phyloP scores from a whole-genome alignment of 2,888 invertebrate species.

The Caenorhabditis virilis region DNA sequence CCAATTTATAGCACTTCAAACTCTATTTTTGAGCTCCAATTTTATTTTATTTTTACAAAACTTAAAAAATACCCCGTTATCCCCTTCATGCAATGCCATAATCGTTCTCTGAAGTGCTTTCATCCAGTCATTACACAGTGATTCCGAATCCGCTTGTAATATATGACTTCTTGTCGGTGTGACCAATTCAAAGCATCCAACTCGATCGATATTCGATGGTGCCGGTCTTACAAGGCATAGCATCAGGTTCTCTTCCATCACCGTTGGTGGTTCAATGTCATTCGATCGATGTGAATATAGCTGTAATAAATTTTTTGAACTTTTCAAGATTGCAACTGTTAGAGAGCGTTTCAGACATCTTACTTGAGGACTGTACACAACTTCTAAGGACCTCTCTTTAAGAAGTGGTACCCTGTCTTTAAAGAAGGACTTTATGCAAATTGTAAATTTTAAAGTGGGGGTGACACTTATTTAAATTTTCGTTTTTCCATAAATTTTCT shows the following conservation, averaged over 20 bases:
- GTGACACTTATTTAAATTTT: too few relatives aligned
- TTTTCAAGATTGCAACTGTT: too few relatives aligned
- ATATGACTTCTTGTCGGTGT: slow-evolving; percentile 87
- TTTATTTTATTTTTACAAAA: not conserved
- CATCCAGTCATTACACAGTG: slow-evolving; percentile 87
- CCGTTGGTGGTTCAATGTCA: slow-evolving; percentile 73
- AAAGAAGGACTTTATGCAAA: too few relatives aligned
- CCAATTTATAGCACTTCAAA: too few relatives aligned
- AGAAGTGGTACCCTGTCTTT: too few relatives aligned
- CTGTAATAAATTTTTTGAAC: too few relatives aligned
- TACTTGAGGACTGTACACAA: too few relatives aligned
- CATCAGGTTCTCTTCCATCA: slow-evolving; percentile 95
- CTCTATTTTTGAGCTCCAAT: too few relatives aligned
- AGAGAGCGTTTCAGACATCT: too few relatives aligned
- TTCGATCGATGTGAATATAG: slow-evolving; percentile 58
- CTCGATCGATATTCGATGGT: slow-evolving; percentile 81
- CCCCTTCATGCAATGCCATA: slow-evolving; percentile 62
- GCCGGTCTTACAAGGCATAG: slow-evolving; percentile 91
- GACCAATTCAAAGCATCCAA: slow-evolving; percentile 93
- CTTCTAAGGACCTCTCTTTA: too few relatives aligned
- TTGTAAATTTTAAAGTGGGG: too few relatives aligned
- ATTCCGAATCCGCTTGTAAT: slow-evolving; percentile 95
- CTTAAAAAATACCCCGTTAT: slow-evolving; percentile 15
- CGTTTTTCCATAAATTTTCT: too few relatives aligned
- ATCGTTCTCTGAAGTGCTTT: slow-evolving; percentile 81